phyloP scores from a whole-genome alignment of 2,888 invertebrate genomes.

The Poecilobothrus nobilitatus region DNA sequence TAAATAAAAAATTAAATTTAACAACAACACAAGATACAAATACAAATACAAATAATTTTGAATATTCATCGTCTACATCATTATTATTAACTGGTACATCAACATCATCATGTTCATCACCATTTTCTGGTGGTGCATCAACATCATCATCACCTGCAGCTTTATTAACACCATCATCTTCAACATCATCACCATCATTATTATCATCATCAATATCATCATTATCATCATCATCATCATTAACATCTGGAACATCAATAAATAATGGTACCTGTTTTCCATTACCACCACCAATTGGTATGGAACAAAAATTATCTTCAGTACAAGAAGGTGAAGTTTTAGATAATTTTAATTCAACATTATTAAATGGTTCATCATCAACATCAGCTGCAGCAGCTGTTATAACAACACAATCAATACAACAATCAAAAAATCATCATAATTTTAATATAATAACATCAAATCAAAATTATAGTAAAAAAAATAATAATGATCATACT shows the following conservation, averaged over 20 bases:
- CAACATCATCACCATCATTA: slow-evolving; percentile 17
- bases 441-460: too few species aligned
- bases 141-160: slow-evolving; percentile 14
- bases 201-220: slow-evolving; percentile 16
- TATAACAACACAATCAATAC: not conserved
- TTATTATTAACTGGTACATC: slow-evolving; percentile 7
- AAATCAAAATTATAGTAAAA: not conserved
- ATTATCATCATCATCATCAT: not conserved
- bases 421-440: not conserved
- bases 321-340: slow-evolving; percentile 21
- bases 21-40: not conserved
- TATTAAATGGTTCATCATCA: slow-evolving; percentile 16
- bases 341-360: slow-evolving; percentile 12
- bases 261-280: slow-evolving; percentile 15
- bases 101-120: slow-evolving; percentile 14
- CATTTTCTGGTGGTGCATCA: slow-evolving; percentile 13
- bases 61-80: slow-evolving; percentile 22
- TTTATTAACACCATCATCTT: slow-evolving; percentile 17
- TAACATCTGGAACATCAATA: slow-evolving; percentile 18
- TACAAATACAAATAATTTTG: slow-evolving; percentile 14
- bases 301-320: slow-evolving; percentile 16
- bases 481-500: not conserved
- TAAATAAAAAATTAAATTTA: not conserved
- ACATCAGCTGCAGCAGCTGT: slow-evolving; percentile 19
- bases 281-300: slow-evolving; percentile 19